Evolutionary conservation across 2,797 vertebrate species (phyloP).

Genomic region (Champsocephalus gunnari): DNA sequence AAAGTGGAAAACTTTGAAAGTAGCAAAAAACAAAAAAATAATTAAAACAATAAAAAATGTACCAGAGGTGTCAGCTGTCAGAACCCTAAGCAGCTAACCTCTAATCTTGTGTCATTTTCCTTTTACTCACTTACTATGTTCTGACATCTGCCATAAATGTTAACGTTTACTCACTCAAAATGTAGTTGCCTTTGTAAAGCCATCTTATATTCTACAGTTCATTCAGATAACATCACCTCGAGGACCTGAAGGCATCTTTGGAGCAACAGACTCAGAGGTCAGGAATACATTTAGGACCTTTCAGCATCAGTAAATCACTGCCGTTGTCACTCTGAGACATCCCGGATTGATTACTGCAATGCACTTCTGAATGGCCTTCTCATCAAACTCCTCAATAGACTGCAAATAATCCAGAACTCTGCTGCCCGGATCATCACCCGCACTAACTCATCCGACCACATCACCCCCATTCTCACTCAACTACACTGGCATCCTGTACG

Average conservation of each 20-base stretch:
- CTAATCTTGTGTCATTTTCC: background rate
- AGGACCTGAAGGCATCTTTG: slow-evolving; percentile 26
- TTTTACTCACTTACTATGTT: background rate
- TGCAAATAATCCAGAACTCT: too few species aligned
- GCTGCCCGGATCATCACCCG: too few species aligned
- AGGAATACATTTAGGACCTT: slow-evolving; percentile 31
- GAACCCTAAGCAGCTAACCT: background rate
- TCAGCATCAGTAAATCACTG: slow-evolving; percentile 49
- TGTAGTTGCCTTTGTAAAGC: slow-evolving; percentile 17
- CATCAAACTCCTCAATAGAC: too few species aligned
- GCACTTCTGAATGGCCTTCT: too few species aligned
- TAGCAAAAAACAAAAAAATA: background rate
- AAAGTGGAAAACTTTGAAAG: background rate
- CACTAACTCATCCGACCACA: too few species aligned
- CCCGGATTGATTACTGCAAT: too few species aligned
- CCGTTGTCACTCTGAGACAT: slow-evolving; percentile 16
- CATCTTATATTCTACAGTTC: slow-evolving; percentile 35
- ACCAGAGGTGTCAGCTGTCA: background rate
- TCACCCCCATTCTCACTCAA: too few species aligned
- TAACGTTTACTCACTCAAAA: background rate
- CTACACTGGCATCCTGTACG: too few species aligned
- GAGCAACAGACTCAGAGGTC: slow-evolving; percentile 22
- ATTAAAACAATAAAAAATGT: background rate
- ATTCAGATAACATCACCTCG: slow-evolving; percentile 37
- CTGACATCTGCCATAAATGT: background rate